Evolutionary conservation across 2,888 invertebrate species (phyloP).

Genomic region (Bellardia pandia): DNA sequence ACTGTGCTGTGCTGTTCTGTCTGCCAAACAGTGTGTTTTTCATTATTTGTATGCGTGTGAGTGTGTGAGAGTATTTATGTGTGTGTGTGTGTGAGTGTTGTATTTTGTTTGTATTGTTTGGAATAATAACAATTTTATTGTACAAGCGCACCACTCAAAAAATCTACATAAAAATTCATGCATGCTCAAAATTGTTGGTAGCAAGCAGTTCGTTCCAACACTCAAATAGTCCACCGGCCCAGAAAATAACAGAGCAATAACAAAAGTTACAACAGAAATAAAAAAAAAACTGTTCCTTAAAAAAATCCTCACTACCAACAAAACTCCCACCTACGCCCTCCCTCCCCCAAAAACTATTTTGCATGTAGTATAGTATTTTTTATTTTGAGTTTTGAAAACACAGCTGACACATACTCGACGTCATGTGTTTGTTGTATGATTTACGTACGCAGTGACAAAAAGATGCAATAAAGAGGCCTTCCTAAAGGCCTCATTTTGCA

Average conservation of each 20-base stretch:
- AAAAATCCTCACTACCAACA: slow-evolving; percentile 10
- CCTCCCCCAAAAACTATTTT: not conserved
- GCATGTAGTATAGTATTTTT: not conserved
- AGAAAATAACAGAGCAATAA: slow-evolving; percentile 12
- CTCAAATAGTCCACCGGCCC: slow-evolving; percentile 56
- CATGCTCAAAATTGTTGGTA: slow-evolving; percentile 40
- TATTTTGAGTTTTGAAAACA: slow-evolving; percentile 38
- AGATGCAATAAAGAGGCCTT: too few species aligned
- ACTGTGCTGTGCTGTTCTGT: slow-evolving; percentile 37
- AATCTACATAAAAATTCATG: slow-evolving; percentile 48
- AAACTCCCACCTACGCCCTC: not conserved
- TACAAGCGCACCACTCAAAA: slow-evolving; percentile 67
- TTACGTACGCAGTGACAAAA: not conserved
- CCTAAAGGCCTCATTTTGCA: too few species aligned
- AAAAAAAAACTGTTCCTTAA: slow-evolving; percentile 30
- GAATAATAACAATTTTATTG: slow-evolving; percentile 63
- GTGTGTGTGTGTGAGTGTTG: slow-evolving; percentile 27
- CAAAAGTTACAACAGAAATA: not conserved
- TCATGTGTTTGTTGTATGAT: slow-evolving; percentile 51
- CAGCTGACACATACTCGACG: slow-evolving; percentile 63
- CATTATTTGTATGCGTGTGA: not conserved
- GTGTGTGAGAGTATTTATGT: not conserved
- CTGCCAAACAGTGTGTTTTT: not conserved
- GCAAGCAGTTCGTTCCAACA: slow-evolving; percentile 8
- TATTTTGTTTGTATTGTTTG: slow-evolving; percentile 50